Percentiles rank a stretch among this genome's conserved stretches.
phyloP scores from a whole-genome alignment of 1,140 invertebrate species.

The Melitaea cinxia region DNA sequence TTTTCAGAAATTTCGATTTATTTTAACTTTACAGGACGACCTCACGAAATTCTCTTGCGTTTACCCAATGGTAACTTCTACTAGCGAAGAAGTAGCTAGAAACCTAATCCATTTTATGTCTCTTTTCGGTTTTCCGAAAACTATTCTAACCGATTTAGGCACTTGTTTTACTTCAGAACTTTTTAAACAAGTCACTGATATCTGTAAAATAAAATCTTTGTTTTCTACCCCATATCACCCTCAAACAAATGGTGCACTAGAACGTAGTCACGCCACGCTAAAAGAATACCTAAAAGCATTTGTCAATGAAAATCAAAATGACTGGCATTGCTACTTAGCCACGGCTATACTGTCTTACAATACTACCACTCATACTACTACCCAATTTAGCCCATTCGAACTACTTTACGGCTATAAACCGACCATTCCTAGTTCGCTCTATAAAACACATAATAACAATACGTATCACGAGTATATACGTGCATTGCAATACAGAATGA shows the following conservation, averaged over 20 bases:
- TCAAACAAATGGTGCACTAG: neutral
- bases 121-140: slow-evolving; percentile 56
- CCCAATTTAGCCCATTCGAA: too few relatives aligned
- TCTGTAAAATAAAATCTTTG: slow-evolving; percentile 41
- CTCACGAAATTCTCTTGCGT: slow-evolving; percentile 30
- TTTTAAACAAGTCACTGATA: slow-evolving; percentile 51
- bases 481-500: neutral
- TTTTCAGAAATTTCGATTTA: slow-evolving; percentile 44
- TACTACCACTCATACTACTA: too few relatives aligned
- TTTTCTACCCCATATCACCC: neutral
- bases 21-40: slow-evolving; percentile 45
- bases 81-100: slow-evolving; percentile 45
- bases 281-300: too few relatives aligned
- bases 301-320: too few relatives aligned
- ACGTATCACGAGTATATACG: neutral
- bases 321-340: too few relatives aligned
- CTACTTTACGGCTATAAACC: neutral
- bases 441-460: neutral
- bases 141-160: slow-evolving; percentile 56
- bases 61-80: slow-evolving; percentile 44
- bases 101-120: slow-evolving; percentile 53
- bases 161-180: slow-evolving; percentile 54
- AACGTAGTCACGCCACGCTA: neutral
- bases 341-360: too few relatives aligned
- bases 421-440: neutral